These are phyloP conservation scores for Meiosimyza platycephala DNA, from an alignment of 2,888 invertebrate genomes.

Conservation along the genomic window DNA sequence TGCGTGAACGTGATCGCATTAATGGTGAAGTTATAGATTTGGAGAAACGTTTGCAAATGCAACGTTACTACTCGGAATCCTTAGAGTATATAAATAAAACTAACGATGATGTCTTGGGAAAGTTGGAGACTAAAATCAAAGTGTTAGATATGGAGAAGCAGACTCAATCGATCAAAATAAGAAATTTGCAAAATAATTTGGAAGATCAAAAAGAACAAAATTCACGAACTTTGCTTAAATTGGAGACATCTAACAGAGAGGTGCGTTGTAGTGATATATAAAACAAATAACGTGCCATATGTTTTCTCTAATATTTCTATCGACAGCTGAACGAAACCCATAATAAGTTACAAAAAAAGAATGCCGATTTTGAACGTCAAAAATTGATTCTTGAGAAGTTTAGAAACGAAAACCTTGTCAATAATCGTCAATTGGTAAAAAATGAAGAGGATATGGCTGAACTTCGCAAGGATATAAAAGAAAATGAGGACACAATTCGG, in stretches of 20 bases:
- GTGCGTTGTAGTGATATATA: conserved; percentile 34
- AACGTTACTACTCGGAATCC: conserved; percentile 57
- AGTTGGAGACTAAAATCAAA: conserved; percentile 45
- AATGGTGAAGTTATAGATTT: conserved; percentile 59
- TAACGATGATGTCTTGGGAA: conserved; percentile 50
- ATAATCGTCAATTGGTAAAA: conserved; percentile 49
- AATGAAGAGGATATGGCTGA: conserved; percentile 54
- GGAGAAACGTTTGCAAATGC: conserved; percentile 57
- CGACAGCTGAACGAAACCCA: conserved; percentile 48
- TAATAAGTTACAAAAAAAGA: conserved; percentile 48
- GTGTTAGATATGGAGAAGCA: conserved; percentile 45
- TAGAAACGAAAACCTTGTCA: conserved; percentile 48
- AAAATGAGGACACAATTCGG: conserved; percentile 53
- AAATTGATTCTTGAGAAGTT: conserved; percentile 51
- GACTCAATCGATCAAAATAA: conserved; percentile 45
- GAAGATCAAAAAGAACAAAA: conserved; percentile 55
- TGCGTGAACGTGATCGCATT: conserved; percentile 62
- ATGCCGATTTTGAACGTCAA: conserved; percentile 53
- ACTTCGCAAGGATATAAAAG: conserved; percentile 48
- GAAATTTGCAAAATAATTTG: conserved; percentile 47
- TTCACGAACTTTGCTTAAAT: conserved; percentile 47
- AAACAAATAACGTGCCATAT: too few relatives aligned
- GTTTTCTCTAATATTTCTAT: background rate
- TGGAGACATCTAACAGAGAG: conserved; percentile 50
- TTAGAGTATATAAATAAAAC: conserved; percentile 58